These are phyloP conservation scores for Euphysa ruthae DNA, from an alignment of 30 jellyfish, hydroid and myxozoan genomes.

Conservation along the genomic window DNA sequence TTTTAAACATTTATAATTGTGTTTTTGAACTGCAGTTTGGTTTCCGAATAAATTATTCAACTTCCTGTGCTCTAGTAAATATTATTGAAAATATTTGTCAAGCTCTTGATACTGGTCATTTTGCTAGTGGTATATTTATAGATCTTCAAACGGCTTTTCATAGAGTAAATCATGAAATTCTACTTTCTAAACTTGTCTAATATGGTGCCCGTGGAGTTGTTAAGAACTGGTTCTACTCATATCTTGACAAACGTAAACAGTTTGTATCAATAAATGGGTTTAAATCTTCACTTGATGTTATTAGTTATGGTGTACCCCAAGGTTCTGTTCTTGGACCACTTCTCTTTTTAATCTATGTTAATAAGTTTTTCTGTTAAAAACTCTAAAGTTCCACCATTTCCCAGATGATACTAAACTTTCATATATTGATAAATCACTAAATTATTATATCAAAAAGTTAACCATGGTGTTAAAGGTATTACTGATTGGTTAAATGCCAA, in stretches of 20 bases:
- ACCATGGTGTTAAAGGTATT: too few relatives aligned
- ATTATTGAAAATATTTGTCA: not conserved
- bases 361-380: not conserved
- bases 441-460: too few relatives aligned
- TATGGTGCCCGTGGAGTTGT: not conserved
- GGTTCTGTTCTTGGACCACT: not conserved
- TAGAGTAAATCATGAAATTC: not conserved
- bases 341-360: not conserved
- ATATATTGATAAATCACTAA: too few relatives aligned
- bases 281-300: not conserved
- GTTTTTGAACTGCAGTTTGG: not conserved
- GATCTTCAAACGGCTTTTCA: not conserved
- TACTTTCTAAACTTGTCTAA: not conserved
- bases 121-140: not conserved
- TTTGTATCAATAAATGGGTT: not conserved
- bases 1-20: not conserved
- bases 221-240: not conserved
- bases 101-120: not conserved
- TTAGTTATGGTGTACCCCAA: not conserved
- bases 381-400: too few relatives aligned
- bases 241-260: not conserved
- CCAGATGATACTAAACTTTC: too few relatives aligned
- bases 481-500: too few relatives aligned
- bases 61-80: not conserved
- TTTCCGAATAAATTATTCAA: not conserved